Evolutionary conservation across 2,113 vertebrate genomes (phyloP).

Genomic region (Tiliqua scincoides): DNA sequence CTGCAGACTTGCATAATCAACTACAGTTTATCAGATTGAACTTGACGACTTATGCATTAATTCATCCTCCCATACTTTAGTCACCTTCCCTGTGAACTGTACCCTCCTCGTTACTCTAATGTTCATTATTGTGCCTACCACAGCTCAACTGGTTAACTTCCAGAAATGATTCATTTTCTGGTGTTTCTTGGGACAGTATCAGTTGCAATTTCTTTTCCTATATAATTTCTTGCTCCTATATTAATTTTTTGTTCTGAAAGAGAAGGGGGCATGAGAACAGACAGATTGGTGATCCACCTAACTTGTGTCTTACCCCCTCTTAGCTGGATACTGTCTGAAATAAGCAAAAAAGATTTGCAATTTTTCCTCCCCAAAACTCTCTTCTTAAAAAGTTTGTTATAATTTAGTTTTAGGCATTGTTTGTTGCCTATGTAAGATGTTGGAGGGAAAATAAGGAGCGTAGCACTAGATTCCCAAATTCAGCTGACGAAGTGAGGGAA

Average conservation of each 20-base stretch:
- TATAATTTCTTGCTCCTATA: conserved; percentile 1
- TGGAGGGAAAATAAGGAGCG: background rate
- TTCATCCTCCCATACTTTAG: conserved; percentile 57
- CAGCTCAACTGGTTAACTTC: conserved; percentile 33
- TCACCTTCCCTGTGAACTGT: conserved; percentile 49
- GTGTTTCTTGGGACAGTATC: conserved; percentile 22
- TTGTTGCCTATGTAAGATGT: background rate
- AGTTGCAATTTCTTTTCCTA: conserved; percentile 5
- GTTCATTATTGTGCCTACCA: conserved; percentile 27
- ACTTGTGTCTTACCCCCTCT: no score
- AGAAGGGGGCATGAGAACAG: background rate
- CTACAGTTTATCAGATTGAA: conserved; percentile 49
- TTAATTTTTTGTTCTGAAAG: conserved; percentile 28
- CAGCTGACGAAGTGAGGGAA: background rate
- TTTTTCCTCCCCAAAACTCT: no score
- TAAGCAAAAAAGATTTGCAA: background rate
- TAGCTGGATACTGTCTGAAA: background rate
- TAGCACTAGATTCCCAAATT: background rate
- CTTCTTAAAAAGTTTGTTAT: background rate
- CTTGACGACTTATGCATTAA: conserved; percentile 50
- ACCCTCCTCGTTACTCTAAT: conserved; percentile 47
- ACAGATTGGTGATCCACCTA: conserved; percentile 23
- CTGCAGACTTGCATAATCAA: conserved; percentile 31
- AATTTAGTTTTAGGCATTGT: background rate
- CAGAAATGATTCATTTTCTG: conserved; percentile 56